Conservation (phyloP, 2,888 invertebrate genomes). For the Candidula unifasciata region DNA sequence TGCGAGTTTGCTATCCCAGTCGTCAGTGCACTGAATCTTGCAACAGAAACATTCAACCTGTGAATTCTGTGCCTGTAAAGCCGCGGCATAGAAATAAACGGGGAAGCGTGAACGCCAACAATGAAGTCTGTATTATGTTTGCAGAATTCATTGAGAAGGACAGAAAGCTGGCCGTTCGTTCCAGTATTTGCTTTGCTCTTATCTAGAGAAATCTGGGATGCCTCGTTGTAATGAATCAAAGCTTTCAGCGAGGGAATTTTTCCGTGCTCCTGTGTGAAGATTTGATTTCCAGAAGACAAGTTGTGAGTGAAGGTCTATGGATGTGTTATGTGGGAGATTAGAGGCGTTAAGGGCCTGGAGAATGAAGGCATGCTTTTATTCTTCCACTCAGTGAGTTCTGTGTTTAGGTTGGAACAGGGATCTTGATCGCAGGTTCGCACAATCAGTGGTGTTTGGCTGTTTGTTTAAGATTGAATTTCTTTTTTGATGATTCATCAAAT, state of each 20-base stretch:
- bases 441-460: background rate
- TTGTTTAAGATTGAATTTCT: too few relatives aligned
- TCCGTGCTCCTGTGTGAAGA: background rate
- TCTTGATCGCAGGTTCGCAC: background rate
- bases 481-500: too few relatives aligned
- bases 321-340: too few relatives aligned
- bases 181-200: slow-evolving; percentile 32
- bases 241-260: background rate
- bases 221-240: background rate
- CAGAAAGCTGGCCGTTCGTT: background rate
- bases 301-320: background rate
- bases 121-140: slow-evolving; percentile 17
- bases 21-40: too few relatives aligned
- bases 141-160: slow-evolving; percentile 17
- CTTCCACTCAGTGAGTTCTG: too few relatives aligned
- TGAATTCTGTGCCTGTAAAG: too few relatives aligned
- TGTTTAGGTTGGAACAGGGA: too few relatives aligned
- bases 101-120: background rate
- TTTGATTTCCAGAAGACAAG: background rate
- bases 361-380: background rate
- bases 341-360: too few relatives aligned
- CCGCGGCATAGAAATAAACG: background rate
- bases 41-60: too few relatives aligned
- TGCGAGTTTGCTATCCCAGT: too few relatives aligned
- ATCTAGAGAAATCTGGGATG: slow-evolving; percentile 31